These are phyloP conservation scores for Spodoptera frugiperda DNA, from an alignment of 1,140 invertebrate species.

Conservation along the genomic window DNA sequence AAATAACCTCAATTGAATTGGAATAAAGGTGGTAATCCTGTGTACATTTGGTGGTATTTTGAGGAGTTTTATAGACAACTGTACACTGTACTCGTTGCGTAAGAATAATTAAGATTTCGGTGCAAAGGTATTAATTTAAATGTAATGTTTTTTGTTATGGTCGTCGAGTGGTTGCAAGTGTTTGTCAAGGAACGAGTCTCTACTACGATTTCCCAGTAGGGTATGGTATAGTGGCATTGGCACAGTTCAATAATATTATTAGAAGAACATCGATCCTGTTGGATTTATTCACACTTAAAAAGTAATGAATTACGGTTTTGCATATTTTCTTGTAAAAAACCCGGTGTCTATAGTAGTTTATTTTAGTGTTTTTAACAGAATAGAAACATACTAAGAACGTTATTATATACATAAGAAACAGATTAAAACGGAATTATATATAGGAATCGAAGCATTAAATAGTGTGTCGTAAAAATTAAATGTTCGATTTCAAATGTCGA, in stretches of 20 bases:
- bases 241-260: too few relatives aligned
- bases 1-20: neutral
- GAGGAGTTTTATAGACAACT: neutral
- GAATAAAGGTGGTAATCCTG: neutral
- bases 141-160: constrained; percentile 10
- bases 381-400: neutral
- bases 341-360: too few relatives aligned
- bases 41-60: neutral
- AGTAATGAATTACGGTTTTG: too few relatives aligned
- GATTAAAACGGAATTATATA: neutral
- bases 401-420: neutral
- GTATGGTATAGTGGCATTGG: too few relatives aligned
- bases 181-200: neutral
- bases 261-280: too few relatives aligned
- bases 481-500: constrained; percentile 5
- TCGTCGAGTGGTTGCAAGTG: neutral
- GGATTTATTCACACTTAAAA: too few relatives aligned
- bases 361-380: neutral
- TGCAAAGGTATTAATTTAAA: constrained; percentile 32
- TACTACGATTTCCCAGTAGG: too few relatives aligned
- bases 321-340: too few relatives aligned
- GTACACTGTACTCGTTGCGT: constrained; percentile 28
- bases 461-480: neutral
- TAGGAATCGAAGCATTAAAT: neutral
- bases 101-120: constrained; percentile 47